Evolutionary conservation across 2,113 vertebrate genomes (phyloP).

Genomic region (Dolichallabes microphthalmus): DNA sequence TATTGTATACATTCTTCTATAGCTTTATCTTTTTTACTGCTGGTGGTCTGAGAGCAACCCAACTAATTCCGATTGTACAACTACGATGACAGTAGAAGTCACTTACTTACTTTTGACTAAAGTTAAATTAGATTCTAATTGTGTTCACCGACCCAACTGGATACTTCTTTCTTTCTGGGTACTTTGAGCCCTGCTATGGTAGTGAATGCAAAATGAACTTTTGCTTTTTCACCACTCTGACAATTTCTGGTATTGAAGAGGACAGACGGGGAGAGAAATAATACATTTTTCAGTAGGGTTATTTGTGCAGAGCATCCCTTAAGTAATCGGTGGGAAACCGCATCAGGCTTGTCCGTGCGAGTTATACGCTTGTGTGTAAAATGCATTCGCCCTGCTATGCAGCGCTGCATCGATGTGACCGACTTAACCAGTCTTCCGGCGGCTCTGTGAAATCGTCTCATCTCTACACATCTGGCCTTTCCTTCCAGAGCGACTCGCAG

Average conservation of each 20-base stretch:
- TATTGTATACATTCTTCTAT: no score
- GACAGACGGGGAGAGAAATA: not conserved
- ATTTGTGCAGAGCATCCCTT: not conserved
- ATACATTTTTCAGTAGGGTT: not conserved
- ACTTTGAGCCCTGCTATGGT: constrained; percentile 7
- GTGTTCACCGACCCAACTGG: not conserved
- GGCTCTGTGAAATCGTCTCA: constrained; percentile 29
- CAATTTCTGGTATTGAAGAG: not conserved
- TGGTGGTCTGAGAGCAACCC: no score
- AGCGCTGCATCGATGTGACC: constrained; percentile 23
- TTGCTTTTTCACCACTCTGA: constrained; percentile 1
- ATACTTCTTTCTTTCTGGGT: not conserved
- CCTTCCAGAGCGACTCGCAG: constrained; percentile 3
- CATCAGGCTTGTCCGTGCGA: not conserved
- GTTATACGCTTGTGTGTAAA: not conserved
- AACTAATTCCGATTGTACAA: no score
- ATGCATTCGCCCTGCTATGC: not conserved
- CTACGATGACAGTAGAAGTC: no score
- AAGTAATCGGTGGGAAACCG: not conserved
- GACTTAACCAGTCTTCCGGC: constrained; percentile 17
- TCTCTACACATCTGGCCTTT: constrained; percentile 43
- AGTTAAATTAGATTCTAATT: not conserved
- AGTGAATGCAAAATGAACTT: not conserved
- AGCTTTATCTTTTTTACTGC: no score
- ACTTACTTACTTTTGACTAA: no score